Evolutionary conservation across 1,140 invertebrate species (phyloP).

Genomic region (Dendrolimus kikuchii): DNA sequence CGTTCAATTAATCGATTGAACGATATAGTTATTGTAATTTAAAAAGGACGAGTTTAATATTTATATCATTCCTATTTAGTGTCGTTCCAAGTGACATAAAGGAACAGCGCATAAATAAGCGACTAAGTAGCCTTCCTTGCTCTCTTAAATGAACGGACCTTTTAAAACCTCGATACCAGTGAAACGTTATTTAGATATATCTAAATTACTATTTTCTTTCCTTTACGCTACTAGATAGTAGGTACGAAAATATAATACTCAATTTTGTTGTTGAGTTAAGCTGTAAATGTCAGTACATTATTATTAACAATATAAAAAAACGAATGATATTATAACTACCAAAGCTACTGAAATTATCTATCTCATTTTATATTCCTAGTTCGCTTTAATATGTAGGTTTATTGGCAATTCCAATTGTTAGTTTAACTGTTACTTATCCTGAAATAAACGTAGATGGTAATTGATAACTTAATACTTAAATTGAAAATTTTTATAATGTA

Average conservation of each 20-base stretch:
- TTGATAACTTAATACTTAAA: conserved; percentile 34
- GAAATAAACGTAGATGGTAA: conserved; percentile 57
- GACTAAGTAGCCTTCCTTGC: conserved; percentile 23
- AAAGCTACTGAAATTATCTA: conserved; percentile 69
- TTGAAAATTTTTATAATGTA: conserved; percentile 17
- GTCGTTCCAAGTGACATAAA: conserved; percentile 15
- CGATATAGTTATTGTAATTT: conserved; percentile 6
- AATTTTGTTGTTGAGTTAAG: conserved; percentile 10
- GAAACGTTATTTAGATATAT: conserved; percentile 11
- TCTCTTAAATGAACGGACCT: conserved; percentile 24
- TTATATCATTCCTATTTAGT: conserved; percentile 40
- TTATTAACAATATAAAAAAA: conserved; percentile 23
- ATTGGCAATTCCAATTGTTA: conserved; percentile 68
- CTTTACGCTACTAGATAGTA: conserved; percentile 16
- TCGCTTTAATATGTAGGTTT: conserved; percentile 66
- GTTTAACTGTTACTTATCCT: conserved; percentile 46
- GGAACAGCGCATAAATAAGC: conserved; percentile 20
- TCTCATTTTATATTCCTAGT: conserved; percentile 70
- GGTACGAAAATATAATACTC: conserved; percentile 22
- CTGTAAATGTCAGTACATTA: conserved; percentile 14
- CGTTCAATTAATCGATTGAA: not conserved
- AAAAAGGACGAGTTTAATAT: not conserved
- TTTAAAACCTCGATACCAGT: conserved; percentile 15
- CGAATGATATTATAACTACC: conserved; percentile 60
- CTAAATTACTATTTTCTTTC: conserved; percentile 16